Conservation (phyloP, 2,888 invertebrate species). For the Ernsta delagoae region DNA sequence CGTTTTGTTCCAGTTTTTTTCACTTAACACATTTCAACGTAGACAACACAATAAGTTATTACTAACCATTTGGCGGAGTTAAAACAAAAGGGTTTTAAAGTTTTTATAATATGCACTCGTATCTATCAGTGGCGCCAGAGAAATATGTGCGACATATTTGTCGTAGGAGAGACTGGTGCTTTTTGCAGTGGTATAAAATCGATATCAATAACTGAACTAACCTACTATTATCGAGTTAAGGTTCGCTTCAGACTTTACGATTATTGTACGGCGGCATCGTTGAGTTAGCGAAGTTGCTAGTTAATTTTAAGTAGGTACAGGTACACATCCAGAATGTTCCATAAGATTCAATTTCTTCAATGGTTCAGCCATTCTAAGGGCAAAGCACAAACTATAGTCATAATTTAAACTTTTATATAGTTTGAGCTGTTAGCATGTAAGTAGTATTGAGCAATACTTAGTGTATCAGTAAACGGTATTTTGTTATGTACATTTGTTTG, state of each 20-base stretch:
- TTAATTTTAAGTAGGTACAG: no score
- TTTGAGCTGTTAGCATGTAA: no score
- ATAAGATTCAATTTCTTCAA: no score
- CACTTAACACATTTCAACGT: conserved; percentile 38
- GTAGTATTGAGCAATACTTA: no score
- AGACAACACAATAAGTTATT: conserved; percentile 40
- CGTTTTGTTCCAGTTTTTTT: conserved; percentile 48
- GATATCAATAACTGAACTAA: conserved; percentile 1
- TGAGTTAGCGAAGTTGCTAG: no score
- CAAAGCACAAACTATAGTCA: no score
- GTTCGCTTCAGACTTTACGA: neutral
- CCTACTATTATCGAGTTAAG: neutral
- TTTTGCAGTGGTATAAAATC: conserved; percentile 16
- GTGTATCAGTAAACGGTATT: no score
- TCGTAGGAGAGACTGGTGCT: conserved; percentile 37
- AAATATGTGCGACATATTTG: conserved; percentile 54
- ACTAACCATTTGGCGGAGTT: conserved; percentile 40
- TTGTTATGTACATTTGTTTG: no score
- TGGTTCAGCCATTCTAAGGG: no score
- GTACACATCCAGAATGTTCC: no score
- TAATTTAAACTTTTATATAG: no score
- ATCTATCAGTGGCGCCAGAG: conserved; percentile 56
- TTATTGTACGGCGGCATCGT: neutral
- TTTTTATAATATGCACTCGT: conserved; percentile 28
- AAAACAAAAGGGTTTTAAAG: conserved; percentile 41